Evolutionary conservation across 92 coral and sea anemone species (phyloP).

Genomic region (Parazoanthus atlanticus): DNA sequence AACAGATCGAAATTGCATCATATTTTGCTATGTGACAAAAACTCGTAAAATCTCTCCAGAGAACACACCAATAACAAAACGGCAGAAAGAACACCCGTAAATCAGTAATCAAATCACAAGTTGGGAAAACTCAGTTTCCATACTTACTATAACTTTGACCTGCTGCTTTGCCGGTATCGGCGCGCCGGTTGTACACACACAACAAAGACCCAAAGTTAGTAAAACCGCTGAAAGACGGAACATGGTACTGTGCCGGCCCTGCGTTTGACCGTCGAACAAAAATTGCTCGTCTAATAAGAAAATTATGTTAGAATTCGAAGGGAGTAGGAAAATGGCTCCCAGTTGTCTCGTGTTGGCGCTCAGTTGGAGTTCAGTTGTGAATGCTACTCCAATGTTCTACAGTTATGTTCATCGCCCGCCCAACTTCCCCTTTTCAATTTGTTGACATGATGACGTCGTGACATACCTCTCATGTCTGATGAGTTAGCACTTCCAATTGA

Average conservation of each 20-base stretch:
- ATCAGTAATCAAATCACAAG: neutral
- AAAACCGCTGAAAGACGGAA: neutral
- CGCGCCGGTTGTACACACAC: slow-evolving; percentile 20
- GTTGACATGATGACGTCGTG: slow-evolving; percentile 30
- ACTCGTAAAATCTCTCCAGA: neutral
- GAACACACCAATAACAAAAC: neutral
- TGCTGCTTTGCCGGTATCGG: slow-evolving; percentile 23
- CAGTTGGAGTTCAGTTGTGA: slow-evolving; percentile 20
- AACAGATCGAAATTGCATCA: neutral
- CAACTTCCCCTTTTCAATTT: slow-evolving; percentile 3
- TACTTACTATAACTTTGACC: slow-evolving; percentile 28
- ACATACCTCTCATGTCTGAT: neutral
- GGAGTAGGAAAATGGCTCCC: neutral
- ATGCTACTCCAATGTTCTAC: neutral
- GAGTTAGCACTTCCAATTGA: neutral
- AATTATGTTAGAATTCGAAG: neutral
- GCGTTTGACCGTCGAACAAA: neutral
- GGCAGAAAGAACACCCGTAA: neutral
- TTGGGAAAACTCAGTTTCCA: neutral
- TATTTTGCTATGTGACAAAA: neutral
- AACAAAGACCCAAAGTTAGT: neutral
- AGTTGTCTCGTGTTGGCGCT: neutral
- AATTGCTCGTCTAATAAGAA: neutral
- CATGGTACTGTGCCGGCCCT: neutral
- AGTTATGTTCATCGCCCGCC: slow-evolving; percentile 20